A percentile compares a stretch with the other conserved stretches of the same genome.
These are phyloP conservation scores for Henicopernis longicauda DNA, from an alignment of 2,113 vertebrate species.

Conservation along the genomic window DNA sequence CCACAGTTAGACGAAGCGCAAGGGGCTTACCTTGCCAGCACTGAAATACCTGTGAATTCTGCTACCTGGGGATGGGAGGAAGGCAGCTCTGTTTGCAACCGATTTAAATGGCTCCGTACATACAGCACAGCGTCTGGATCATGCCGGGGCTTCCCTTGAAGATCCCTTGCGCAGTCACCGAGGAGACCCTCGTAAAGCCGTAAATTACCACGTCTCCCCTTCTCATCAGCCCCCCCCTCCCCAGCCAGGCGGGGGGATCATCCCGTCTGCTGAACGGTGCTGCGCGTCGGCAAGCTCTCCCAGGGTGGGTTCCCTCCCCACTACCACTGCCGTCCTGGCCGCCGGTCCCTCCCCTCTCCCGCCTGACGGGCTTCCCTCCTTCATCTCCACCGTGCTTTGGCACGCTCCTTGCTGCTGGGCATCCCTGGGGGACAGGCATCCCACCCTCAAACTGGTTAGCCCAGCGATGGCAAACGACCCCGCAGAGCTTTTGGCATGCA, in stretches of 20 bases:
- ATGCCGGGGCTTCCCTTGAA: no score
- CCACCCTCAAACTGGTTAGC: neutral
- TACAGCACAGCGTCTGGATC: neutral
- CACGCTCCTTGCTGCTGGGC: neutral
- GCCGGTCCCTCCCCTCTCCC: neutral
- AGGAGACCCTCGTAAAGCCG: neutral
- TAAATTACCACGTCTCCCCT: neutral
- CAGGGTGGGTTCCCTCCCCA: neutral
- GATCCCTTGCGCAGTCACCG: rapidly evolving
- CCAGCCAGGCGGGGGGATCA: no score
- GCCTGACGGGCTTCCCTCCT: neutral
- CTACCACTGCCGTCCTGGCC: neutral
- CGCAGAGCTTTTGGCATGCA: rapidly evolving
- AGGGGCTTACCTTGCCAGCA: neutral
- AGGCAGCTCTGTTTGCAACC: neutral
- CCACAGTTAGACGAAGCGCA: neutral
- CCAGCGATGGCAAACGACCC: neutral
- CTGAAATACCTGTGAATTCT: neutral
- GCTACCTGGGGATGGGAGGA: neutral
- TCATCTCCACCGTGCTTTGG: neutral
- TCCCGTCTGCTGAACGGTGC: no score
- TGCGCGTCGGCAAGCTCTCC: neutral
- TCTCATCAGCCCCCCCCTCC: no score
- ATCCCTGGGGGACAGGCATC: rapidly evolving
- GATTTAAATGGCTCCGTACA: neutral